phyloP scores from a whole-genome alignment of 2,888 invertebrate genomes.

The Diarsia brunnea region DNA sequence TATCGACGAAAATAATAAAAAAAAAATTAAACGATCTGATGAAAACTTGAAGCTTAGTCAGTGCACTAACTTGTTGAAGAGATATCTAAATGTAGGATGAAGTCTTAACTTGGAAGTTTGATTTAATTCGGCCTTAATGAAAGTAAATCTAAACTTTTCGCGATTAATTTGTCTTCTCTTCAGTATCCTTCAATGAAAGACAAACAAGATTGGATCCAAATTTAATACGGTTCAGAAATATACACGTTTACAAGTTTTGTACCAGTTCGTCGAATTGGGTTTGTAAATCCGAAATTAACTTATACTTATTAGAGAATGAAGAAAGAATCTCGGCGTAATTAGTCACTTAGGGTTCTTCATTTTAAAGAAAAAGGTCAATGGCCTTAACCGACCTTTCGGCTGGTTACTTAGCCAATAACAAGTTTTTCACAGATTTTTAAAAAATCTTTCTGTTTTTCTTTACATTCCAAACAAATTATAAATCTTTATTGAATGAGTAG shows the following conservation, averaged over 20 bases:
- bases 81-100: constrained; percentile 28
- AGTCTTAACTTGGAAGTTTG: constrained; percentile 26
- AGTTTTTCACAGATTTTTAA: constrained; percentile 1
- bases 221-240: constrained; percentile 19
- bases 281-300: constrained; percentile 16
- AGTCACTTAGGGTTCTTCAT: constrained; percentile 31
- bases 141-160: constrained; percentile 41
- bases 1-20: not conserved
- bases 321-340: constrained; percentile 38
- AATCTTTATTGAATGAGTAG: not conserved
- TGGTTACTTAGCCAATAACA: constrained; percentile 29
- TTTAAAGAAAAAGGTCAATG: constrained; percentile 39
- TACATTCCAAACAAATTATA: constrained; percentile 9
- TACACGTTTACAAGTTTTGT: constrained; percentile 16
- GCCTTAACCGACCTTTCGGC: constrained; percentile 18
- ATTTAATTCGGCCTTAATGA: constrained; percentile 29
- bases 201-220: constrained; percentile 34
- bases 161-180: constrained; percentile 39
- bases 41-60: not conserved
- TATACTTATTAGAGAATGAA: constrained; percentile 24
- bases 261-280: constrained; percentile 5
- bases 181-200: constrained; percentile 32
- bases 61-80: constrained; percentile 20
- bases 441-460: constrained; percentile 8
- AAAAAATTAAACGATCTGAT: not conserved